Percentiles rank a stretch among this genome's conserved stretches.
phyloP scores from a whole-genome alignment of 53 echinoderm and acorn worm species.

The Paracentrotus lividus region DNA sequence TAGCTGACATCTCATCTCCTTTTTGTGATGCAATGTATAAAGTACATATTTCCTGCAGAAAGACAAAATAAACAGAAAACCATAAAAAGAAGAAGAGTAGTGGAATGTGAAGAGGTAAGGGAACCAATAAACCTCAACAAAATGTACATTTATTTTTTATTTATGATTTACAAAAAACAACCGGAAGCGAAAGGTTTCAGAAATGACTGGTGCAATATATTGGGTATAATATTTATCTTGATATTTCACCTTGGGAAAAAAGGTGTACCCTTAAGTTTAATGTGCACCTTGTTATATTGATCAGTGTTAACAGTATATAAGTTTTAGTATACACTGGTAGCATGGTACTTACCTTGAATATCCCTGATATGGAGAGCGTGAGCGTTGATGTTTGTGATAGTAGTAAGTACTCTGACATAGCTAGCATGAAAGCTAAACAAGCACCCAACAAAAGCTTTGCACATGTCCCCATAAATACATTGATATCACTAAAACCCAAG shows the following conservation, averaged over 20 bases:
- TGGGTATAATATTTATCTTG: no score
- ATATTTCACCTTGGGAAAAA: no score
- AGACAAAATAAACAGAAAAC: background rate
- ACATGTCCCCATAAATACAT: conserved; percentile 74
- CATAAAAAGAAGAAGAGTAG: background rate
- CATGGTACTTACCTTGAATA: conserved; percentile 91
- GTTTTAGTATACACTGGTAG: no score
- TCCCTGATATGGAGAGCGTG: conserved; percentile 94
- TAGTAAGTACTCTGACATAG: conserved; percentile 91
- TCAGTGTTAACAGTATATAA: no score
- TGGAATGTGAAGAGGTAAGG: no score
- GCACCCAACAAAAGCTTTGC: conserved; percentile 78
- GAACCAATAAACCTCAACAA: no score
- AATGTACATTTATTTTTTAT: no score
- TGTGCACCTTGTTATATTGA: no score
- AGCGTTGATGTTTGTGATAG: conserved; percentile 91
- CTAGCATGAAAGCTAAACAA: conserved; percentile 89
- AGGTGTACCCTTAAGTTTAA: no score
- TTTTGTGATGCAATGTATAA: conserved; percentile 79
- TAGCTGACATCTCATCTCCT: conserved; percentile 77
- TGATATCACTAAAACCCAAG: conserved; percentile 77
- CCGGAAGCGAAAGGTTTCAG: no score
- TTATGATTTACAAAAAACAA: no score
- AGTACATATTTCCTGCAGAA: conserved; percentile 86
- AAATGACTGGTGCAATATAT: no score